These are phyloP conservation scores for Acronicta psi DNA, from an alignment of 2,888 invertebrate species.

Conservation along the genomic window DNA sequence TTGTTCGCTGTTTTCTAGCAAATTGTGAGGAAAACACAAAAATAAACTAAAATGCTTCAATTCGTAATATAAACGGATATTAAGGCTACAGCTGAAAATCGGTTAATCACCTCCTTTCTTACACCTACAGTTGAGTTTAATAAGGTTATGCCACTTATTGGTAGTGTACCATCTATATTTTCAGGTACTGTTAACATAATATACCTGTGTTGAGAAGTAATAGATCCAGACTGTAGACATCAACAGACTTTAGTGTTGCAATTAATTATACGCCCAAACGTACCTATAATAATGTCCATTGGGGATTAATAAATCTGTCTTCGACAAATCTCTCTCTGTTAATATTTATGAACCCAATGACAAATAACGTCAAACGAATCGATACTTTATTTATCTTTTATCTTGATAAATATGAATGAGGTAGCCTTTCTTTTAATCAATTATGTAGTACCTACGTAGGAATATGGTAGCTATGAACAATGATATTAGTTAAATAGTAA, in stretches of 20 bases:
- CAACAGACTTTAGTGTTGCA: constrained; percentile 18
- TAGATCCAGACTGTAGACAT: neutral
- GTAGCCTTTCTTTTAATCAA: neutral
- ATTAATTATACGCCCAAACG: constrained; percentile 39
- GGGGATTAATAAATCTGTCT: constrained; percentile 45
- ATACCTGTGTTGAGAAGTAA: neutral
- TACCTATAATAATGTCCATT: constrained; percentile 39
- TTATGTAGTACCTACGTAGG: no score
- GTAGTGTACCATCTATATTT: no score
- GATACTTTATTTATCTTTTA: constrained; percentile 13
- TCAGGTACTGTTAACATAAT: no score
- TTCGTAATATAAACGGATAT: no score
- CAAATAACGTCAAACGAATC: constrained; percentile 14
- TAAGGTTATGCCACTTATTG: no score
- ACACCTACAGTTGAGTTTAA: no score
- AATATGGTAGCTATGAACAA: no score
- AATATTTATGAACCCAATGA: constrained; percentile 41
- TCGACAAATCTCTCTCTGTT: constrained; percentile 19
- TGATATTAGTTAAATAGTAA: no score
- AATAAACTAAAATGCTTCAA: no score
- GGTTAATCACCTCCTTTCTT: no score
- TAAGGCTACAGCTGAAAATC: no score
- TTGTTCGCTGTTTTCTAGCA: constrained; percentile 11
- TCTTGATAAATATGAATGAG: neutral
- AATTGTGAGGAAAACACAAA: no score